A percentile compares a stretch with the other conserved stretches of the same genome.
Conservation (phyloP, 2,888 invertebrate genomes). For the Rhagium mordax region DNA sequence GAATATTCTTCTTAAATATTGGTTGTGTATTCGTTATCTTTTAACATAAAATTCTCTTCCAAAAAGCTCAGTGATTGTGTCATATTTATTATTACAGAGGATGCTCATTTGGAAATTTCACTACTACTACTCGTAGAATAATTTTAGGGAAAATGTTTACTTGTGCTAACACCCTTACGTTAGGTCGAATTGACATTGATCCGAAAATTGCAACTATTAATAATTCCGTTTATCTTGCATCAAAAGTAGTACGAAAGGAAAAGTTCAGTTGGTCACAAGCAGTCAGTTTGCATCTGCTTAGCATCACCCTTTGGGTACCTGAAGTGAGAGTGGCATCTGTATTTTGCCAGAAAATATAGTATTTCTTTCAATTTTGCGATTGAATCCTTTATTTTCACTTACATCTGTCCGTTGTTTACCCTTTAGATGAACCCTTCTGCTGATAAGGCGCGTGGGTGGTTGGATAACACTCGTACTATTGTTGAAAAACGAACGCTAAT, state of each 20-base stretch:
- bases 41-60: too few relatives aligned
- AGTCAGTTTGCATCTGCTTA: conserved; percentile 58
- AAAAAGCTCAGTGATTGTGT: too few relatives aligned
- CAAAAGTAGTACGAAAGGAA: conserved; percentile 46
- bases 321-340: conserved; percentile 57
- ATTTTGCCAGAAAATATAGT: conserved; percentile 62
- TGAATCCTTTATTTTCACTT: conserved; percentile 53
- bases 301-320: conserved; percentile 58
- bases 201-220: conserved; percentile 28
- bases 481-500: conserved; percentile 36
- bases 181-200: conserved; percentile 35
- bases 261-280: conserved; percentile 43
- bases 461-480: conserved; percentile 52
- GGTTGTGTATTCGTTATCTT: too few relatives aligned
- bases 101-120: too few relatives aligned
- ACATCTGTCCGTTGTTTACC: conserved; percentile 59
- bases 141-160: too few relatives aligned
- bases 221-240: conserved; percentile 31
- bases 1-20: too few relatives aligned
- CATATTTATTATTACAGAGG: too few relatives aligned
- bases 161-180: too few relatives aligned
- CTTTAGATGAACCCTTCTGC: conserved; percentile 50
- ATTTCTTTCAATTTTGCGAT: conserved; percentile 61
- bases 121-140: too few relatives aligned
- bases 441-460: conserved; percentile 61